Conservation (phyloP, 53 echinoderm and acorn worm species). For the Apostichopus leukothele region DNA sequence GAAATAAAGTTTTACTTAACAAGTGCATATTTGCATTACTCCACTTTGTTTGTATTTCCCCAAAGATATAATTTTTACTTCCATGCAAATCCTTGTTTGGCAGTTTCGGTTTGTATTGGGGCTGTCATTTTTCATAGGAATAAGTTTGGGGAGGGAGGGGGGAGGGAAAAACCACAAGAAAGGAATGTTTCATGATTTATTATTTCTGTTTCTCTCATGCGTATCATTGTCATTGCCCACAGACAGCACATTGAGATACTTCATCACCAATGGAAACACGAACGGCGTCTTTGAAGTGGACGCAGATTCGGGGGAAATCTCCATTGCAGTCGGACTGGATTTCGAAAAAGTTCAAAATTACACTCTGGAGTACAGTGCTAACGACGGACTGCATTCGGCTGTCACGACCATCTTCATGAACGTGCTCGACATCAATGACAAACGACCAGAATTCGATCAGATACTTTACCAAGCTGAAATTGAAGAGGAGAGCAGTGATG, state of each 20-base stretch:
- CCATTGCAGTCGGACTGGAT: slow-evolving; percentile 74
- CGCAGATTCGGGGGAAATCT: slow-evolving; percentile 63
- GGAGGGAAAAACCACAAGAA: too few relatives aligned
- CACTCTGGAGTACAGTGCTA: slow-evolving; percentile 72
- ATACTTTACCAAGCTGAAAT: slow-evolving; percentile 53
- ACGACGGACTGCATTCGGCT: slow-evolving; percentile 71
- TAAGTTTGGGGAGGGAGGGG: too few relatives aligned
- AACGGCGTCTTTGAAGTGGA: slow-evolving; percentile 80
- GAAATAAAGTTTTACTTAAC: too few relatives aligned
- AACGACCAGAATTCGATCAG: slow-evolving; percentile 64
- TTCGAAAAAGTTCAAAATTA: slow-evolving; percentile 69
- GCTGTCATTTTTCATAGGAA: too few relatives aligned
- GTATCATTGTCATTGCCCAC: background rate
- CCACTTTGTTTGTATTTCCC: too few relatives aligned
- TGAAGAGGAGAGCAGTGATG: slow-evolving; percentile 53
- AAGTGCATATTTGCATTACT: too few relatives aligned
- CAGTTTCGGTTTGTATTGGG: too few relatives aligned
- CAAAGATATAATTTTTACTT: too few relatives aligned
- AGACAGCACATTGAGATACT: slow-evolving; percentile 67
- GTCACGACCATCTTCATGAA: slow-evolving; percentile 58
- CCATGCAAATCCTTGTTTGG: too few relatives aligned
- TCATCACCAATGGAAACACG: slow-evolving; percentile 81
- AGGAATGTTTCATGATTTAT: background rate
- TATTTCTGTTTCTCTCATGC: background rate
- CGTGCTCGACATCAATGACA: slow-evolving; percentile 78